These are phyloP conservation scores for Austrolebias charrua DNA, from an alignment of 2,797 vertebrate genomes.

Conservation along the genomic window DNA sequence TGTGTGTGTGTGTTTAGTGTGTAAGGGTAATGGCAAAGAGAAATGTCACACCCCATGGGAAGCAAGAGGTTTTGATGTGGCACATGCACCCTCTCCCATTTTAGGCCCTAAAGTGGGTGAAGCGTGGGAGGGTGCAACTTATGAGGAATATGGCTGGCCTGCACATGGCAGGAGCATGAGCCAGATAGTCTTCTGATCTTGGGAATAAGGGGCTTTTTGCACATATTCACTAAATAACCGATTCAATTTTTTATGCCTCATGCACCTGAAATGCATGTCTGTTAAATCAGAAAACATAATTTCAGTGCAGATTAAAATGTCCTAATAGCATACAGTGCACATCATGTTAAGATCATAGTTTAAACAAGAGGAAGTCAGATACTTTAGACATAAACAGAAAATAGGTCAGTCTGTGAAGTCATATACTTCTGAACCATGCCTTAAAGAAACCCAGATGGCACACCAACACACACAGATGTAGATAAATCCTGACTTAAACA, in stretches of 20 bases:
- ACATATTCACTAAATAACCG: constrained; percentile 3
- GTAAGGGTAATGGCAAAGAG: constrained; percentile 15
- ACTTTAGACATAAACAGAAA: constrained; percentile 52
- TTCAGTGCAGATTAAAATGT: background rate
- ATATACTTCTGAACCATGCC: constrained; percentile 32
- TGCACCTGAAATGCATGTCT: background rate
- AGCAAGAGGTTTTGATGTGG: constrained; percentile 43
- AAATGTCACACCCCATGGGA: constrained; percentile 53
- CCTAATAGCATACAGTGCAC: background rate
- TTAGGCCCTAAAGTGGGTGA: constrained; percentile 39
- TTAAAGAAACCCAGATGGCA: constrained; percentile 28
- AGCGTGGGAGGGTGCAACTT: constrained; percentile 37
- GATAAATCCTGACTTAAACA: constrained; percentile 24
- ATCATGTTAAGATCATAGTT: constrained; percentile 9
- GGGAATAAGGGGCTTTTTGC: constrained; percentile 12
- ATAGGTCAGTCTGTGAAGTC: constrained; percentile 55
- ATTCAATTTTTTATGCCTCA: background rate
- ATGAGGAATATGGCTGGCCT: constrained; percentile 24
- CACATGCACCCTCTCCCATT: constrained; percentile 28
- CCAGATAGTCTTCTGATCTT: constrained; percentile 4
- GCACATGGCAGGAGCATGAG: constrained; percentile 13
- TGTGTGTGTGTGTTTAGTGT: constrained; percentile 10
- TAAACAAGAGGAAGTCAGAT: constrained; percentile 29
- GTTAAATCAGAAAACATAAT: background rate
- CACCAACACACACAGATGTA: constrained; percentile 14